Evolutionary conservation across 1,140 invertebrate species (phyloP).

Genomic region (Eumaeus atala): DNA sequence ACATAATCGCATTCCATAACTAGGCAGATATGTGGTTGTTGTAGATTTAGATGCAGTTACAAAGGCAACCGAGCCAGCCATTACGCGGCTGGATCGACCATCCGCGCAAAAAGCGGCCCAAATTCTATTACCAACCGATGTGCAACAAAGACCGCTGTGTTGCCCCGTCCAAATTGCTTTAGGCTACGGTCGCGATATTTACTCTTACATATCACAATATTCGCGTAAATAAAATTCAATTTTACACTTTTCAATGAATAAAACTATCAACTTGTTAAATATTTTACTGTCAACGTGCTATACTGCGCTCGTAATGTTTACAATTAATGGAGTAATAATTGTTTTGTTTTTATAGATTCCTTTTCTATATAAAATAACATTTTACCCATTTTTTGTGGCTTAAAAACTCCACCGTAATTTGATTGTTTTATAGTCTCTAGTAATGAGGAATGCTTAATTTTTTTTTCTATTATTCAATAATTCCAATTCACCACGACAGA

Average conservation of each 20-base stretch:
- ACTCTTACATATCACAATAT: slow-evolving; percentile 58
- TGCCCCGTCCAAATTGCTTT: slow-evolving; percentile 69
- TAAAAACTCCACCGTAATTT: no score
- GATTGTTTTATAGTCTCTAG: no score
- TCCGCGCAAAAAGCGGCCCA: slow-evolving; percentile 68
- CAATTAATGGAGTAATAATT: no score
- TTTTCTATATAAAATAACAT: no score
- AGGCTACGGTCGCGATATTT: slow-evolving; percentile 67
- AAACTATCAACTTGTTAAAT: slow-evolving; percentile 9
- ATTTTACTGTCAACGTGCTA: background rate
- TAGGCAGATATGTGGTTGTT: slow-evolving; percentile 37
- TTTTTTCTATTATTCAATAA: no score
- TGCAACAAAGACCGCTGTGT: slow-evolving; percentile 69
- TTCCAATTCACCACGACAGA: no score
- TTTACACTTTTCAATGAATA: slow-evolving; percentile 43
- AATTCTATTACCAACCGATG: slow-evolving; percentile 72
- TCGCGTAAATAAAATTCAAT: slow-evolving; percentile 59
- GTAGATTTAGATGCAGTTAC: slow-evolving; percentile 67
- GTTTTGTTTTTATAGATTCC: no score
- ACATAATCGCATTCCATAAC: slow-evolving; percentile 36
- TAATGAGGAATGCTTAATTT: no score
- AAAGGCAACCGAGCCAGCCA: slow-evolving; percentile 65
- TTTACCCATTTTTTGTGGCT: no score
- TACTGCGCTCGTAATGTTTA: no score
- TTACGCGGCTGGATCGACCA: slow-evolving; percentile 50